Evolutionary conservation across 2,888 invertebrate species (phyloP), one percentile per base, ranked within the genome.

Genomic region (Thalpophila matura): DNA sequence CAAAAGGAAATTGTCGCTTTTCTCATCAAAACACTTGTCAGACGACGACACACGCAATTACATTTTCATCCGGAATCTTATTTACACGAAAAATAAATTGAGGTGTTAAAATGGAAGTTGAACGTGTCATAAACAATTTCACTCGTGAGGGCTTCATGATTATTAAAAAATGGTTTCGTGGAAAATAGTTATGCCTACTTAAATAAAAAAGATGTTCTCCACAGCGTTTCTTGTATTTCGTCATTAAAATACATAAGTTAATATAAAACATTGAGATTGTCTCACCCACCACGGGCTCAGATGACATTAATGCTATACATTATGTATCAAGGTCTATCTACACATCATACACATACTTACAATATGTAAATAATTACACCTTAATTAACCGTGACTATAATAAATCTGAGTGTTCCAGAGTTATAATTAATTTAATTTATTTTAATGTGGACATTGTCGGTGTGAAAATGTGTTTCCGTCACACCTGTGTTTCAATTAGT

Each of bases 41-140:
- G 84, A 81, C 81, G 83, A 81, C 81, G 87, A 85, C 86, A 83
- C 80, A 85, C 84, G 85, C 87, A 89, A 90, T 91, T 90, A 89
- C 88, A 81, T 88, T 90, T 87, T 86, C 86, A 86, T 86, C 85
- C 70, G 75, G 82, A 84, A 87, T 87, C 83, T 85, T 84, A 86
- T 89, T 86, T 87, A 71, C 78, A 71, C 69, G 77, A 76, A 84
- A 83, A 83, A 80, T 84, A 87, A 87, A 86, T 85, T 79, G 73
- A 73, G 74, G 68, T 73, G 77, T 80, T 85, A 81, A 82, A 83
- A 82, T 79, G 83, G 66, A 84, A 80, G 66, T 64, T 77, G 64
- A 77, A 70, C 66, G 50, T 53, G 51, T 63, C 46, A 43, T 67
- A 46, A 64, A 72, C 42, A 62, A 62, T 66, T 67, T 66, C 33